These are phyloP conservation scores for Acleris holmiana DNA, from an alignment of 2,888 invertebrate species.

Conservation along the genomic window DNA sequence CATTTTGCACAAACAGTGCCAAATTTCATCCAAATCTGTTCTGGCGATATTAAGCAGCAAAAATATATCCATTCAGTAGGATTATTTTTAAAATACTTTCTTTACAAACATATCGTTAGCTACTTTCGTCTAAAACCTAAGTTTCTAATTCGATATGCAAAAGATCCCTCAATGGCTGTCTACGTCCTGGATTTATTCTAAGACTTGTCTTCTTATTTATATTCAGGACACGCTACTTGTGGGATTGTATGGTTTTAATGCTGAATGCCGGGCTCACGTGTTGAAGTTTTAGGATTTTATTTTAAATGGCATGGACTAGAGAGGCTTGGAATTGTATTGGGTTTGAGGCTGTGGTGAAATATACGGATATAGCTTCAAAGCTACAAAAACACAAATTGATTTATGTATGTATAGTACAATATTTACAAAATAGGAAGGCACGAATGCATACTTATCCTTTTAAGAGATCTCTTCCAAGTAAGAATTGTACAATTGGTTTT, in stretches of 20 bases:
- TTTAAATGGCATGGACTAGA: slow-evolving; percentile 31
- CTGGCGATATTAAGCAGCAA: too few species aligned
- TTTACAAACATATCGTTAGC: not conserved
- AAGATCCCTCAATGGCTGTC: slow-evolving; percentile 38
- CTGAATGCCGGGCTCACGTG: slow-evolving; percentile 40
- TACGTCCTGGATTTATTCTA: slow-evolving; percentile 38
- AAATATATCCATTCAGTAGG: too few species aligned
- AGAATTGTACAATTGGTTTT: too few species aligned
- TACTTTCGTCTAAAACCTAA: slow-evolving; percentile 13
- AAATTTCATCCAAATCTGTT: too few species aligned
- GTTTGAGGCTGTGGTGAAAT: not conserved
- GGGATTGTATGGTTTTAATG: slow-evolving; percentile 40
- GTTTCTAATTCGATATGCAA: slow-evolving; percentile 49
- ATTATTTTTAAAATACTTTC: too few species aligned
- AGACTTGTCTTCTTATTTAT: slow-evolving; percentile 35
- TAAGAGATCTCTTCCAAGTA: too few species aligned
- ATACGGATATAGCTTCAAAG: too few species aligned
- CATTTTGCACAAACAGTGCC: too few species aligned
- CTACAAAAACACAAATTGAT: too few species aligned
- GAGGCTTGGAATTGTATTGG: not conserved
- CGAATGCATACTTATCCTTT: too few species aligned
- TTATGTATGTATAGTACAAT: too few species aligned
- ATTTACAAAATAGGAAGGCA: too few species aligned
- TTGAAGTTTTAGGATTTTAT: slow-evolving; percentile 43
- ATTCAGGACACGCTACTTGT: slow-evolving; percentile 36